phyloP scores from a whole-genome alignment of 2,113 vertebrate species.

The Danio rerio region GRCz12tu NC_133192.1:37906001-37906500 shows the following conservation, averaged over 20 bases:
- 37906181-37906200: constrained; percentile 10
- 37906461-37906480: constrained; percentile 15
- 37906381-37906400: constrained; percentile 93
- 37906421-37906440: constrained; percentile 67
- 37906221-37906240: constrained; percentile 57
- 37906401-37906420: constrained; percentile 83
- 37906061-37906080: no score
- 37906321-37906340: constrained; percentile 87
- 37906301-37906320: constrained; percentile 71
- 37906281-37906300: constrained; percentile 62
- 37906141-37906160: no score
- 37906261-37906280: constrained; percentile 64
- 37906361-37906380: constrained; percentile 87
- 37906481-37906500: neutral
- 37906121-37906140: no score
- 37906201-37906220: neutral
- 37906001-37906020: no score
- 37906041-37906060: no score
- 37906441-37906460: constrained; percentile 14
- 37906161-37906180: neutral
- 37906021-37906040: no score
- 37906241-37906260: constrained; percentile 60
- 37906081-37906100: no score
- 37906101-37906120: no score
- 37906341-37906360: constrained; percentile 74